Conservation (phyloP, 2,888 invertebrate genomes). For the Yponomeuta cagnagella region DNA sequence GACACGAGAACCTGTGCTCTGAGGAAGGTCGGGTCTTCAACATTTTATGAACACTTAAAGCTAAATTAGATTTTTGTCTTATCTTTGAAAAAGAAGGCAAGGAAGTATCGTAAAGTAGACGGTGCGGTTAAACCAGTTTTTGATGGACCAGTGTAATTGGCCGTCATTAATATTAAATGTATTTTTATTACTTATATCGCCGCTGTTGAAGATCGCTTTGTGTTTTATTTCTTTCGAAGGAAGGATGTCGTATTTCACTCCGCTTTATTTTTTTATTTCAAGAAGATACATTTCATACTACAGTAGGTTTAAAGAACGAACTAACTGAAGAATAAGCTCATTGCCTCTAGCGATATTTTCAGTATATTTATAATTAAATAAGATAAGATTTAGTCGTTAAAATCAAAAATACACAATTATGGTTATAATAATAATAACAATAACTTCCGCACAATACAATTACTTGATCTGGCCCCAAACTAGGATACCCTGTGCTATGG, state of each 20-base stretch:
- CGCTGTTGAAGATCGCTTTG: neutral
- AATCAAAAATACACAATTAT: too few relatives aligned
- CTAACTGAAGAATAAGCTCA: neutral
- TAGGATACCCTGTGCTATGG: too few relatives aligned
- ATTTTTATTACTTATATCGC: neutral
- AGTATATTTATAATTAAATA: too few relatives aligned
- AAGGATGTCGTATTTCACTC: neutral
- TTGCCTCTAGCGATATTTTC: too few relatives aligned
- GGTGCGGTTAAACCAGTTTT: neutral
- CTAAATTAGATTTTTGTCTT: constrained; percentile 51
- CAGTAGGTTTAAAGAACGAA: neutral
- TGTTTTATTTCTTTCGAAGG: neutral
- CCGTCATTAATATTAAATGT: neutral
- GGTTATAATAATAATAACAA: too few relatives aligned
- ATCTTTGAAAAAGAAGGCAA: constrained; percentile 35
- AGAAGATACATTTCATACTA: neutral
- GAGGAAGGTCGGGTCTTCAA: constrained; percentile 45
- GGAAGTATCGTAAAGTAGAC: constrained; percentile 17
- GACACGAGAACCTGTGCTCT: constrained; percentile 44
- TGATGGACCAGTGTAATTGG: constrained; percentile 8
- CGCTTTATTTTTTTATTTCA: neutral
- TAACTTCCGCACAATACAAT: too few relatives aligned
- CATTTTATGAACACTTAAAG: constrained; percentile 61
- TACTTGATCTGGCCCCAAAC: too few relatives aligned
- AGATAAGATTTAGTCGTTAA: too few relatives aligned